Conservation (phyloP, 2,797 vertebrate genomes). For the Lycodopsis pacificus region DNA sequence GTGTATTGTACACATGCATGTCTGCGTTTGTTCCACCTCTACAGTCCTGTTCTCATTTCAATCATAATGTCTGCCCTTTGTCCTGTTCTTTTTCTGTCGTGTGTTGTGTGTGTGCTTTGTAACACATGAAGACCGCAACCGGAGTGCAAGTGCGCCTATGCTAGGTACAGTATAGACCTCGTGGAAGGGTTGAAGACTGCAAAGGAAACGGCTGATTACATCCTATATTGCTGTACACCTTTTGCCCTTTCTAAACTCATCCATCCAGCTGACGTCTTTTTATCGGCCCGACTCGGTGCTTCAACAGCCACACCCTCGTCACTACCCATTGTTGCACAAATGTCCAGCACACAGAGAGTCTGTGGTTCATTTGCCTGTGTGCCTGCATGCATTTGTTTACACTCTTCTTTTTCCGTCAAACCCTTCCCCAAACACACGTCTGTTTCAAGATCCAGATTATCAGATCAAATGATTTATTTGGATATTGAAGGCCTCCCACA, state of each 20-base stretch:
- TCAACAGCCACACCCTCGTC: constrained; percentile 43
- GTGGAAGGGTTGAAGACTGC: constrained; percentile 57
- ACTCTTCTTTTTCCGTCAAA: constrained; percentile 18
- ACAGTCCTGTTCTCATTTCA: constrained; percentile 59
- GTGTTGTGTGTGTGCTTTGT: constrained; percentile 87
- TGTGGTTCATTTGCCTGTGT: constrained; percentile 51
- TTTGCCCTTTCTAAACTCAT: constrained; percentile 38
- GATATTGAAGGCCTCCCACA: constrained; percentile 19
- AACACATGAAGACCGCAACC: constrained; percentile 94
- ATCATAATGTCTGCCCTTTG: constrained; percentile 82
- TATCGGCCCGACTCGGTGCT: constrained; percentile 32
- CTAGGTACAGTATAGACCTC: constrained; percentile 92
- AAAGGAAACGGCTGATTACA: constrained; percentile 51
- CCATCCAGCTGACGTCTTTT: constrained; percentile 38
- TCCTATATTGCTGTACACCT: constrained; percentile 14
- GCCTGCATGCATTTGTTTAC: constrained; percentile 67
- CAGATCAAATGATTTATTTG: constrained; percentile 14
- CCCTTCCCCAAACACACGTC: constrained; percentile 18
- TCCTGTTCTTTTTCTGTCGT: constrained; percentile 85
- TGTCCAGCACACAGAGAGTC: constrained; percentile 46
- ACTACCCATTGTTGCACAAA: constrained; percentile 32
- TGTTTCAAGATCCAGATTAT: constrained; percentile 50
- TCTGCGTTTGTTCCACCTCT: constrained; percentile 47
- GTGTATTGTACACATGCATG: constrained; percentile 22
- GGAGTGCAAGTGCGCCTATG: constrained; percentile 95